Evolutionary conservation across 2,888 invertebrate species (phyloP).

Genomic region (Drosophila neutralis): DNA sequence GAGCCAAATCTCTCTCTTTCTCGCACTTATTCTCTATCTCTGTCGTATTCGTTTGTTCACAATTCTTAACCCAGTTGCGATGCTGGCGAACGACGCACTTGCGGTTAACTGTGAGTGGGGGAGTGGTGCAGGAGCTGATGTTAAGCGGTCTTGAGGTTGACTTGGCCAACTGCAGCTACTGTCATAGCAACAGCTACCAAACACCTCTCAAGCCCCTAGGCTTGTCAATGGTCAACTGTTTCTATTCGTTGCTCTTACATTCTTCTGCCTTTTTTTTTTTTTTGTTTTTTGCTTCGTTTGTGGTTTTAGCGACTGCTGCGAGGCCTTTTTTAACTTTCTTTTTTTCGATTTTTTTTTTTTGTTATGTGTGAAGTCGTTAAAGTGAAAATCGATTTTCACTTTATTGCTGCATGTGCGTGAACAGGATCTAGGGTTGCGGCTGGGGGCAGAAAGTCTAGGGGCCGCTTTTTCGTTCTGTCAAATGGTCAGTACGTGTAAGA

Average conservation of each 20-base stretch:
- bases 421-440: conserved; percentile 17
- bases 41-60: conserved; percentile 9
- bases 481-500: conserved; percentile 30
- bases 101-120: conserved; percentile 11
- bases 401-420: conserved; percentile 72
- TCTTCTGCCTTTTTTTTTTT: conserved; percentile 28
- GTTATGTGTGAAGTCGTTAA: conserved; percentile 78
- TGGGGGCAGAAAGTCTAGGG: conserved; percentile 17
- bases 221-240: conserved; percentile 45
- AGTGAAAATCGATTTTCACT: conserved; percentile 80
- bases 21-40: not conserved
- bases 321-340: conserved; percentile 55
- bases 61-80: conserved; percentile 51
- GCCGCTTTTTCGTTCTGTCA: conserved; percentile 21
- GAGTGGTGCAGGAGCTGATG: conserved; percentile 8
- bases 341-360: conserved; percentile 25
- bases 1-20: not conserved
- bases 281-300: conserved; percentile 58
- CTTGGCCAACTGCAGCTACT: conserved; percentile 29
- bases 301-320: conserved; percentile 57
- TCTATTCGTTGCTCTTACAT: conserved; percentile 40
- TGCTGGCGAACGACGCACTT: conserved; percentile 26
- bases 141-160: conserved; percentile 24
- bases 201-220: conserved; percentile 3
- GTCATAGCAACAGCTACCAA: not conserved